Conservation (phyloP, 92 coral and sea anemone genomes). For the Palythoa caribaeorum region DNA sequence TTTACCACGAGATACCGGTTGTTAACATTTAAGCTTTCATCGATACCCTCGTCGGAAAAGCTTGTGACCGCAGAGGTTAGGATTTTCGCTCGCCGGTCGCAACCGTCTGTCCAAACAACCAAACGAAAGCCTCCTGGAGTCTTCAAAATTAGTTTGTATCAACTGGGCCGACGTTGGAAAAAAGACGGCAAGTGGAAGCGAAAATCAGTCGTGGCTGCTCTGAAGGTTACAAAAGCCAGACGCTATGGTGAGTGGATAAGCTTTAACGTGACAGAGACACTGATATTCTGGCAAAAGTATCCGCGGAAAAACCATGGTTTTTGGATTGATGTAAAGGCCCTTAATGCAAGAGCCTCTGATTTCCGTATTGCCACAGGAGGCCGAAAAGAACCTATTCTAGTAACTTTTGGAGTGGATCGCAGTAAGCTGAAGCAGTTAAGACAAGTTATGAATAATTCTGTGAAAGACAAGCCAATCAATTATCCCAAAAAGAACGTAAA, state of each 20-base stretch:
- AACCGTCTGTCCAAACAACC: conserved; percentile 42
- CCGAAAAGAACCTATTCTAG: conserved; percentile 92
- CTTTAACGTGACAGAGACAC: conserved; percentile 86
- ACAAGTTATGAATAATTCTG: conserved; percentile 36
- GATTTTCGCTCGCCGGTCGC: conserved; percentile 90
- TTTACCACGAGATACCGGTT: conserved; percentile 68
- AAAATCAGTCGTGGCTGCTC: conserved; percentile 65
- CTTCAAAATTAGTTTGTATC: conserved; percentile 80
- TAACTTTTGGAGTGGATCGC: conserved; percentile 75
- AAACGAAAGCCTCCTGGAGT: conserved; percentile 57
- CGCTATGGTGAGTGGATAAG: conserved; percentile 93
- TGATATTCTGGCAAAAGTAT: conserved; percentile 80
- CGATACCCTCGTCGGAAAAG: conserved; percentile 70
- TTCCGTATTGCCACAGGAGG: conserved; percentile 90
- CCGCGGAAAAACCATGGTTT: conserved; percentile 81
- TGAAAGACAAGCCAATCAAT: conserved; percentile 22
- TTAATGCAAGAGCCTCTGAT: conserved; percentile 77
- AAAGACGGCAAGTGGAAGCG: conserved; percentile 74
- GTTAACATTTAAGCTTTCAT: conserved; percentile 88
- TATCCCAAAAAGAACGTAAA: conserved; percentile 20
- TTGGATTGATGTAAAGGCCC: conserved; percentile 79
- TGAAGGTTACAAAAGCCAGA: conserved; percentile 75
- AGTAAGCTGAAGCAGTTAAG: conserved; percentile 49
- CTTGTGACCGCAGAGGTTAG: conserved; percentile 82
- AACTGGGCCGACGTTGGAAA: conserved; percentile 67